A percentile compares a stretch with the other conserved stretches of the same genome.
These are phyloP conservation scores for Graphium colonna DNA, from an alignment of 2,888 invertebrate species.

Conservation along the genomic window DNA sequence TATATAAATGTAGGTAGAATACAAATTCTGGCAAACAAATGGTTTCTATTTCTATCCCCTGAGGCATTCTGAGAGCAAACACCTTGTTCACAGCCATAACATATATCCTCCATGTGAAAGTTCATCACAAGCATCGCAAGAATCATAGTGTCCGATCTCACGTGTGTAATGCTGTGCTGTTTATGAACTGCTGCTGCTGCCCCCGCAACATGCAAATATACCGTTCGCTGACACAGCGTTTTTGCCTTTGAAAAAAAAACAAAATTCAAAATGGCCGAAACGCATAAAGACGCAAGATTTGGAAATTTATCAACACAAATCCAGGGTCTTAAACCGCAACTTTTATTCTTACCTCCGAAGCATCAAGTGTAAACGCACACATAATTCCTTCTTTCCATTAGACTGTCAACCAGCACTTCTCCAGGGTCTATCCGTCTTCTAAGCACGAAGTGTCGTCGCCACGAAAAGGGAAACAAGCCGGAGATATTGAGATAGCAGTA, in stretches of 20 bases:
- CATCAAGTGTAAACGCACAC: neutral
- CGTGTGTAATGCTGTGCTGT: neutral
- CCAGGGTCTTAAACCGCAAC: too few relatives aligned
- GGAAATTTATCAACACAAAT: too few relatives aligned
- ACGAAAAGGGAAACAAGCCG: neutral
- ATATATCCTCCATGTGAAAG: too few relatives aligned
- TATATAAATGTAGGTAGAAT: too few relatives aligned
- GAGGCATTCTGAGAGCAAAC: too few relatives aligned
- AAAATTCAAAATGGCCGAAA: neutral
- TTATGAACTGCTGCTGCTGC: neutral
- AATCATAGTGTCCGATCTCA: too few relatives aligned
- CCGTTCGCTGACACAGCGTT: neutral
- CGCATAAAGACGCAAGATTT: neutral
- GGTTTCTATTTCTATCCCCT: too few relatives aligned
- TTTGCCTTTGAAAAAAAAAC: neutral
- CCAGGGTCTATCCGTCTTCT: neutral
- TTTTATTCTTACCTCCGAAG: neutral
- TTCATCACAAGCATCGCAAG: too few relatives aligned
- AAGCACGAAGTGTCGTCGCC: neutral
- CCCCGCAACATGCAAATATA: neutral
- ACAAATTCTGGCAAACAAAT: too few relatives aligned
- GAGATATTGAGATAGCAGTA: slow-evolving; percentile 11
- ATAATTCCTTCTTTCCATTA: neutral
- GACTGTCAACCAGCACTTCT: neutral
- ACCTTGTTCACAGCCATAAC: too few relatives aligned